Base-by-base conservation (phyloP, 2,797 vertebrate genomes). In the Erethizon dorsatum region DNA sequence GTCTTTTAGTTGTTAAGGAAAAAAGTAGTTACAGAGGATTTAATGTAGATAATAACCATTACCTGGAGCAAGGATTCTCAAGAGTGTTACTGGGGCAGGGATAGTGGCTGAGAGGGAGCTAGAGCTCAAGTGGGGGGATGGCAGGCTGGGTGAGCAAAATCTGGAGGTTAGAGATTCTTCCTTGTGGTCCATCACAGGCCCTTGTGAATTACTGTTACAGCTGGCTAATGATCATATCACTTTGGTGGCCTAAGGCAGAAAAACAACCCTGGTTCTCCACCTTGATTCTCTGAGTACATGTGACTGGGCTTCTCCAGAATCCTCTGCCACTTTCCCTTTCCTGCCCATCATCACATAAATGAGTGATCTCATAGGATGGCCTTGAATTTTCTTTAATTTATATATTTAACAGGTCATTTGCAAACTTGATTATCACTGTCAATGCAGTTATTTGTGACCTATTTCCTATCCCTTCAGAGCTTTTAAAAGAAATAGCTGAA, bases 341-440 rank as follows among this genome's bases (percentile, higher is more conserved):
- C 13, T 26, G 89, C 18, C 6, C 17, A 37, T 75, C 47, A 59
- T 31, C 75, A 28, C 37, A 50, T 63, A 37, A 86, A 33, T 24
- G 59, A 96, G 52, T 28, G 28, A 47, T 67, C 84, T 92, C 65
- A 80, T 57, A 88, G 47, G 87, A 95, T 97, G 28, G 61, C 33
- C 28, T 92, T 17, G 65, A 93, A 67, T 79, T 41, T 73, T 59
- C 54, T 95, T 82, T 88, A 92, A 45, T 63, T 71, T 87, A 50
- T 56, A n/a, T 24, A 89, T 65, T 54, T 83, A 85, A 94, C 47
- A 95, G 83, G 50, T 86, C 22, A 37, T 83, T 88, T 7, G 4
- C 14, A 94, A 31, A 94, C 77, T 82, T 94, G 73, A 78, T 93
- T 67, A 57, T 75, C 82, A 80, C 87, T 80, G 50, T 94, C 71